Evolutionary conservation across 2,113 vertebrate genomes (phyloP), one percentile per base, ranked within the genome.

Genomic region (Serinus canaria): DNA sequence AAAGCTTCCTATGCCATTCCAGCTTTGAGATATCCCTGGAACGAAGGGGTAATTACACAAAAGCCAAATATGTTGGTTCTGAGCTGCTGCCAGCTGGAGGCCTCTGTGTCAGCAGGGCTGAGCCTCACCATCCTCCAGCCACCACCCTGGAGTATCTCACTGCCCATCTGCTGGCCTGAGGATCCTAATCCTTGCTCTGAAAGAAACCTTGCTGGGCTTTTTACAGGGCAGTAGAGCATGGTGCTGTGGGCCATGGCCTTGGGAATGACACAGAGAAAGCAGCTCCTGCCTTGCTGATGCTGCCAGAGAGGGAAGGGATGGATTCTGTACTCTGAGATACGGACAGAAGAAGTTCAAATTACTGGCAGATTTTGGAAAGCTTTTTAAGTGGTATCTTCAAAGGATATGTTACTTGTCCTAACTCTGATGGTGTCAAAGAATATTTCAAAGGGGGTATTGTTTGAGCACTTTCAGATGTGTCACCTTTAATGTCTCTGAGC

Each of bases 311-410:
- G 20, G 49, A 92, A 70, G 1, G 11, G 10, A 64, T 39, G n/a
- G 35, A 63, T 83, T 93, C 69, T 72, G 43, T 60, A 41, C 56
- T 67, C 85, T 60, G 76, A 88, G 80, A 75, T 30, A 81, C 76
- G 73, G 76, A 59, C 76, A 92, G 76, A 78, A 79, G 31, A 78
- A 64, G 41, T 93, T 96, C 68, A 83, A 88, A 91, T 95, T 91
- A 92, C 91, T 72, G 89, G 35, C 86, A 89, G 92, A 83, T 95
- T 95, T 92, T 83, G 73, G 69, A 89, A 89, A 89, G 91, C 80
- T 94, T 96, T 96, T 90, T 41, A 96, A 92, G 80, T 89, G 80
- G 31, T 77, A 56, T 92, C 89, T 94, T 96, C 92, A 95, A 95
- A 96, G 83, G 14, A 6, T 50, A 41, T 66, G 52, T 92, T 95